Evolutionary conservation across 1,140 invertebrate species (phyloP), one percentile per base, ranked within the genome.

Genomic region (Lamellibrachia luymesi): DNA sequence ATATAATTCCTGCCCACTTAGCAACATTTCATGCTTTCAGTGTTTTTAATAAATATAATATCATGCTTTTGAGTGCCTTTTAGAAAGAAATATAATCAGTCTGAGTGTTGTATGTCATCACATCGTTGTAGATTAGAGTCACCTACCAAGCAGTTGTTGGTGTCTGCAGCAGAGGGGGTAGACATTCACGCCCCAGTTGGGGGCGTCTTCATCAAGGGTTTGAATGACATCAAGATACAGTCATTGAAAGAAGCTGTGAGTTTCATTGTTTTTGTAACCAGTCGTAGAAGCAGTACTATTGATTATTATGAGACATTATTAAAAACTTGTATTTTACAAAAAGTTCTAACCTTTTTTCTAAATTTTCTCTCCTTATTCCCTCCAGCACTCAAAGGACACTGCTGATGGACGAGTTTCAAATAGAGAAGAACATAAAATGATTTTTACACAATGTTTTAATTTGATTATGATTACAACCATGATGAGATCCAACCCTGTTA

Each of bases 161-260:
- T 91, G 27, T 91, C 90, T 50, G 90, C 90, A 50, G 49, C 90
- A n/a, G 90, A 91, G 13, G 90, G 90, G 38, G 25, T 91, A 13
- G 50, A 49, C 50, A 51, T 91, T n/a, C 90, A 91, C 49, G 25
- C 90, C 38, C 49, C 6, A 91, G 49, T 50, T 10, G 90, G 90
- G 50, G 49, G 49, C 17, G 27, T 91, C 38, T 50, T 27, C 90
- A n/a, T 50, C 90, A 91, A 51, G 38, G 27, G 10, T 50, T 91
- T 51, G 38, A 51, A 49, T 50, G 90, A 91, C 50, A 91, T 91
- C 50, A 91, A 91, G 50, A 91, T 91, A 91, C 49, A 91, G 17
- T 91, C 90, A 91, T 91, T 80, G 64, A 80, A 80, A 80, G 64
- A 80, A 80, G 64, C 5, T 80, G 64, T 80, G 64, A 80, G 64